Conservation (phyloP, 2,797 vertebrate genomes). For the Simalia tracyae region DNA sequence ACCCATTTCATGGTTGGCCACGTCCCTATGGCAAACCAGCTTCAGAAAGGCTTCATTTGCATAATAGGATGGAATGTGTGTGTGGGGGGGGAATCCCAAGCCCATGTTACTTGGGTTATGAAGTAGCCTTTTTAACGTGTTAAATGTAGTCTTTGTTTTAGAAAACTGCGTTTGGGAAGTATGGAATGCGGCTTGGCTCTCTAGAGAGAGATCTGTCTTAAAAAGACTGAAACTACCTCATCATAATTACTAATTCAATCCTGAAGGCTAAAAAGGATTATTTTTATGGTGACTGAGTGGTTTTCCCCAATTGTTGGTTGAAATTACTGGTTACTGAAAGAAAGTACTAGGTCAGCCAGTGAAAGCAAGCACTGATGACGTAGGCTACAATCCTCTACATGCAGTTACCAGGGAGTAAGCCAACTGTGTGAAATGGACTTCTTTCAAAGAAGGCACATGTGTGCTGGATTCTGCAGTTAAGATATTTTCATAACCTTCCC, state of each 20-base stretch:
- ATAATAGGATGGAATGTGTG: background rate
- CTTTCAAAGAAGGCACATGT: background rate
- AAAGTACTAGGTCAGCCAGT: background rate
- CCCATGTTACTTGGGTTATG: background rate
- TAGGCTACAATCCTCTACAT: background rate
- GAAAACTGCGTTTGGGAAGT: background rate
- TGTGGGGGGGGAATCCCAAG: background rate
- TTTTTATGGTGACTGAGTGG: background rate
- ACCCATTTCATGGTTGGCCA: background rate
- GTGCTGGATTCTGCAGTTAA: background rate
- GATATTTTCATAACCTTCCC: too few relatives aligned
- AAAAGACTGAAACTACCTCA: background rate
- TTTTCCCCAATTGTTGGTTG: background rate
- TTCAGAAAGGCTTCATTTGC: background rate
- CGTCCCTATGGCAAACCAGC: background rate
- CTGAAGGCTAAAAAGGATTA: background rate
- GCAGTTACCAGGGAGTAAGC: background rate
- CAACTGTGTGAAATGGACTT: background rate
- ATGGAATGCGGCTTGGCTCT: background rate
- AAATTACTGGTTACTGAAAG: background rate
- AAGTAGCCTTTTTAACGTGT: background rate
- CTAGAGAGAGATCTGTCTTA: background rate
- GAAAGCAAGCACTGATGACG: background rate
- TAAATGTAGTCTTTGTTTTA: background rate
- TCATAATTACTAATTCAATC: conserved; percentile 1